phyloP scores from a whole-genome alignment of 2,888 invertebrate genomes.

The Lepeophtheirus nordmannii region DNA sequence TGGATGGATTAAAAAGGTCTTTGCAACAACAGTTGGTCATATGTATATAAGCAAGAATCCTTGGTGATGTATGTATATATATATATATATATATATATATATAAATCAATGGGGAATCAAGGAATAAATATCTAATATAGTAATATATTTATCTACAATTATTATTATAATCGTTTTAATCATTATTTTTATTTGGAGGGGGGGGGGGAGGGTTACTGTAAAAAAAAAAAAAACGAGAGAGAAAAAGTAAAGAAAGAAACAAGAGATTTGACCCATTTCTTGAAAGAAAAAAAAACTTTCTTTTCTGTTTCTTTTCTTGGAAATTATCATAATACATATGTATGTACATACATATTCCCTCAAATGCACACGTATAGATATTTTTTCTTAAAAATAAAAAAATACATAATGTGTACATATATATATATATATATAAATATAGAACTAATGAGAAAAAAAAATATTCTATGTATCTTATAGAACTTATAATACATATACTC shows the following conservation, averaged over 20 bases:
- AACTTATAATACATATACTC: no score
- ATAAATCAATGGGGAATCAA: not conserved
- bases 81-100: not conserved
- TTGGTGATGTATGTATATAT: not conserved
- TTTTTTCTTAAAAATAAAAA: no score
- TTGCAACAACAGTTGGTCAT: no score
- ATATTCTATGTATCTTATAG: no score
- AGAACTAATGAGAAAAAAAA: no score
- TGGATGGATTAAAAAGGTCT: no score
- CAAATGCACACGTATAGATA: no score
- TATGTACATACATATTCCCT: not conserved
- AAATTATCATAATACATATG: not conserved
- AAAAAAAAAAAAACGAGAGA: not conserved
- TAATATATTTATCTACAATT: not conserved
- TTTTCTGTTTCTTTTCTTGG: not conserved
- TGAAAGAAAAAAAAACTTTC: not conserved
- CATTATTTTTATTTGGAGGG: not conserved
- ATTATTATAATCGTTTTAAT: not conserved
- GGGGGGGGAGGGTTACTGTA: not conserved
- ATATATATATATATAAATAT: no score
- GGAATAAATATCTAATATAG: not conserved
- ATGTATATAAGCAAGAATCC: no score
- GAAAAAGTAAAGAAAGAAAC: not conserved
- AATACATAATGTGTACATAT: no score
- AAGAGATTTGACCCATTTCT: constrained; percentile 5